Conservation (phyloP, 2,113 vertebrate genomes). For the Globicephala melas region DNA sequence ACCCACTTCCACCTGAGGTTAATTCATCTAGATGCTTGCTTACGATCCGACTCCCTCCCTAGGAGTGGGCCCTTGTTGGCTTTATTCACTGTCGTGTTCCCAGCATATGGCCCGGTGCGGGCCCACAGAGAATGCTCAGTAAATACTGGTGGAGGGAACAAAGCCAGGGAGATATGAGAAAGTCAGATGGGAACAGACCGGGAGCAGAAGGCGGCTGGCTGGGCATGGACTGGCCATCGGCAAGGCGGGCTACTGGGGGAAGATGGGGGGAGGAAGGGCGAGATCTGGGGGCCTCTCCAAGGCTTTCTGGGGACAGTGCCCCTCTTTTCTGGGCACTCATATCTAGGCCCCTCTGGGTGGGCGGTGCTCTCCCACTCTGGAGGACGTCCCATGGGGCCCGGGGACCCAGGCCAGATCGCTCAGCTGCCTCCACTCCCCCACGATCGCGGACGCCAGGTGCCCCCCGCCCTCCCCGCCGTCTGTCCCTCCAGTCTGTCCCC, state of each 20-base stretch:
- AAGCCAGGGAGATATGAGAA: not conserved
- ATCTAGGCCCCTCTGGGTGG: not conserved
- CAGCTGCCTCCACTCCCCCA: not conserved
- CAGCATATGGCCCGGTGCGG: too few relatives aligned
- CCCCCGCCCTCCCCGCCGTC: rapidly evolving
- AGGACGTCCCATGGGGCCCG: rapidly evolving
- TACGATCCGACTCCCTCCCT: rapidly evolving
- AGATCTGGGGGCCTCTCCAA: not conserved
- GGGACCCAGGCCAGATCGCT: not conserved
- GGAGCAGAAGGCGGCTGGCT: not conserved
- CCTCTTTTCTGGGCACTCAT: not conserved
- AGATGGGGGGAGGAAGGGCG: not conserved
- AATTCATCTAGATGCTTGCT: too few relatives aligned
- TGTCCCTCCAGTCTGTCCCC: not conserved
- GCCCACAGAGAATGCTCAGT: not conserved
- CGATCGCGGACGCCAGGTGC: not conserved
- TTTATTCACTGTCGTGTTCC: not conserved
- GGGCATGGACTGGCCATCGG: rapidly evolving
- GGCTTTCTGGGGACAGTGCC: not conserved
- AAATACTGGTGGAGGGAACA: not conserved
- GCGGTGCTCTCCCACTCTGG: not conserved
- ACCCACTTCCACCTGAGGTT: rapidly evolving
- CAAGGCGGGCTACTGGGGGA: not conserved
- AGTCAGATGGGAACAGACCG: not conserved
- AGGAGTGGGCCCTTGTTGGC: rapidly evolving